phyloP scores from a whole-genome alignment of 2,888 invertebrate species.

The Epinotia demarniana region DNA sequence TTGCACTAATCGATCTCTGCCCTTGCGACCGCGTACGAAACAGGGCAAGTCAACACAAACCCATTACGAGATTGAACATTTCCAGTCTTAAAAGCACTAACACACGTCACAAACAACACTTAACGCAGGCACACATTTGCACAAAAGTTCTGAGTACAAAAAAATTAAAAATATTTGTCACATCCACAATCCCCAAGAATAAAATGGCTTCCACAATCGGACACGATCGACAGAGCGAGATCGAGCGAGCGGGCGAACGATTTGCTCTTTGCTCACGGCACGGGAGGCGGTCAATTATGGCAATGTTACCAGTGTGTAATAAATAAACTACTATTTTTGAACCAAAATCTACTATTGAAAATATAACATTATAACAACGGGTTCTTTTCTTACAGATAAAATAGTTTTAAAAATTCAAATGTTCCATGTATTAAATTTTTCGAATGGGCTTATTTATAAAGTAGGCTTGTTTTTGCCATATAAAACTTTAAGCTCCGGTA shows the following conservation, averaged over 20 bases:
- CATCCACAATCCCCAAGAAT: constrained; percentile 81
- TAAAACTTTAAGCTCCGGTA: no score
- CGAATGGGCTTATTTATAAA: no score
- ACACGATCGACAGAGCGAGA: constrained; percentile 82
- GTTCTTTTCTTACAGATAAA: constrained; percentile 10
- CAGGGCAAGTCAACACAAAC: constrained; percentile 82
- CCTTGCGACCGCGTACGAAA: constrained; percentile 77
- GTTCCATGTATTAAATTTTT: no score
- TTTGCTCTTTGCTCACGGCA: constrained; percentile 73
- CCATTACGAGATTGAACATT: constrained; percentile 79
- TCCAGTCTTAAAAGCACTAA: constrained; percentile 69
- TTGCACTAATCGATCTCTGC: constrained; percentile 83
- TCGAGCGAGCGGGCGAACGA: constrained; percentile 66
- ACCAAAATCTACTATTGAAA: constrained; percentile 36
- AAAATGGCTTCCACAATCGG: constrained; percentile 83
- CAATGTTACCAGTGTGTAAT: constrained; percentile 64
- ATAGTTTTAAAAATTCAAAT: neutral
- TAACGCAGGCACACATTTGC: constrained; percentile 76
- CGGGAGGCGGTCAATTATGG: constrained; percentile 77
- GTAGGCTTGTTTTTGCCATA: no score
- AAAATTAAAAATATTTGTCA: constrained; percentile 73
- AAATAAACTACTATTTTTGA: constrained; percentile 53
- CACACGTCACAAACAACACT: constrained; percentile 79
- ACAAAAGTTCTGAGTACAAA: constrained; percentile 65
- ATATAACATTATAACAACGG: constrained; percentile 8